A percentile compares a stretch with the other conserved stretches of the same genome.
Conservation (phyloP, 2,797 vertebrate genomes). For the Macrochelys suwanniensis region DNA sequence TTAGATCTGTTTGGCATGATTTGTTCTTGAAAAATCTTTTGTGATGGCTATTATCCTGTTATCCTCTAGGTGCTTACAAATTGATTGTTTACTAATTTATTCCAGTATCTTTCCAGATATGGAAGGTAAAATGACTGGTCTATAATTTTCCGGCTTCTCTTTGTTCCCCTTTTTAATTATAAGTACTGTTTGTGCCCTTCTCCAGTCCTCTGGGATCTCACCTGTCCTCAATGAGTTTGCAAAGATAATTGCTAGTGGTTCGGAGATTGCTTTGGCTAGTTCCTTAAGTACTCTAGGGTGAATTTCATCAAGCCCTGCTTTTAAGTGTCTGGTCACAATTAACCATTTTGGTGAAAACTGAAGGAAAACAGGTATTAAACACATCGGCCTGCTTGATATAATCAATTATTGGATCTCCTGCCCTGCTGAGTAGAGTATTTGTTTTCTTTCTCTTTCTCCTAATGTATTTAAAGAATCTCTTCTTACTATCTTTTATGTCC, state of each 20-base stretch:
- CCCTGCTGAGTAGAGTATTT: not conserved
- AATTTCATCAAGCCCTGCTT: not conserved
- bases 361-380: not conserved
- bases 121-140: not conserved
- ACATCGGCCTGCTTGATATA: not conserved
- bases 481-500: not conserved
- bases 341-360: not conserved
- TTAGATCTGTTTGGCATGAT: not conserved
- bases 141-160: not conserved
- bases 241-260: not conserved
- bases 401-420: not conserved
- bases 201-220: not conserved
- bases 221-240: not conserved
- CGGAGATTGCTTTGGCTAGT: no score
- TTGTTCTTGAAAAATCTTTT: not conserved
- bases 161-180: not conserved
- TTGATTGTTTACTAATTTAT: not conserved
- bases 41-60: not conserved
- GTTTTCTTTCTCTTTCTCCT: not conserved
- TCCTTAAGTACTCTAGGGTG: no score
- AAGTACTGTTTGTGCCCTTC: not conserved
- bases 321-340: not conserved
- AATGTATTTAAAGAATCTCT: not conserved
- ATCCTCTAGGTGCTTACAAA: not conserved
- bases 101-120: not conserved